Percentiles rank a stretch among this genome's conserved stretches.
phyloP scores from a whole-genome alignment of 2,113 vertebrate genomes.

The Anolis sagrei region DNA sequence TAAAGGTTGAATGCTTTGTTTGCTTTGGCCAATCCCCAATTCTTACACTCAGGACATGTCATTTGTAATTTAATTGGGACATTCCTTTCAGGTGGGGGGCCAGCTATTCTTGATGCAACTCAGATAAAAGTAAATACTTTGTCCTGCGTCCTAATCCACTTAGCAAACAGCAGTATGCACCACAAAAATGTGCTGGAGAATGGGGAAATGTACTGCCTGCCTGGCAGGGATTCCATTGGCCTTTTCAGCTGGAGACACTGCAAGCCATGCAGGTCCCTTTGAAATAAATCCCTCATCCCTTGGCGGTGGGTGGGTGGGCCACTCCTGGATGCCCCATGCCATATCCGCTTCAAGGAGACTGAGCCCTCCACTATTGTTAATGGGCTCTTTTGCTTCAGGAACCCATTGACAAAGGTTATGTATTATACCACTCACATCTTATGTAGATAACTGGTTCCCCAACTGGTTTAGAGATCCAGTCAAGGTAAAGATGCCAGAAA shows the following conservation, averaged over 20 bases:
- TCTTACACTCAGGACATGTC: constrained; percentile 13
- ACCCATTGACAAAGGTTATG: not conserved
- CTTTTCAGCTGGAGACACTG: not conserved
- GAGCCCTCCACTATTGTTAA: not conserved
- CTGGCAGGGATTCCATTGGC: constrained; percentile 7
- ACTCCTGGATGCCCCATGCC: no score
- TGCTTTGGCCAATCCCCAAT: constrained; percentile 7
- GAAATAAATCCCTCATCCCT: not conserved
- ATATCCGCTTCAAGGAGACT: no score
- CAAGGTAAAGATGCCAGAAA: not conserved
- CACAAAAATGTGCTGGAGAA: constrained; percentile 34
- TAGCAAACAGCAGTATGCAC: constrained; percentile 29
- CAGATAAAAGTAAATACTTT: constrained; percentile 39
- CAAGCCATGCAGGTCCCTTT: not conserved
- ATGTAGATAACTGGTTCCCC: no score
- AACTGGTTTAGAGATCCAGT: not conserved
- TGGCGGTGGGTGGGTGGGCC: no score
- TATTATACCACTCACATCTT: not conserved
- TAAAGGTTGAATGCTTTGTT: constrained; percentile 10
- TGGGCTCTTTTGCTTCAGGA: not conserved
- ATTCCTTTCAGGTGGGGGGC: constrained; percentile 35
- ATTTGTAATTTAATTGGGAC: constrained; percentile 39
- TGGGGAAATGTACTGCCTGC: constrained; percentile 27
- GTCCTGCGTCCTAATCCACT: constrained; percentile 21
- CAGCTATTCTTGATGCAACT: constrained; percentile 29